Base-by-base conservation (phyloP, 2,797 vertebrate species). In the Trachurus trachurus region DNA sequence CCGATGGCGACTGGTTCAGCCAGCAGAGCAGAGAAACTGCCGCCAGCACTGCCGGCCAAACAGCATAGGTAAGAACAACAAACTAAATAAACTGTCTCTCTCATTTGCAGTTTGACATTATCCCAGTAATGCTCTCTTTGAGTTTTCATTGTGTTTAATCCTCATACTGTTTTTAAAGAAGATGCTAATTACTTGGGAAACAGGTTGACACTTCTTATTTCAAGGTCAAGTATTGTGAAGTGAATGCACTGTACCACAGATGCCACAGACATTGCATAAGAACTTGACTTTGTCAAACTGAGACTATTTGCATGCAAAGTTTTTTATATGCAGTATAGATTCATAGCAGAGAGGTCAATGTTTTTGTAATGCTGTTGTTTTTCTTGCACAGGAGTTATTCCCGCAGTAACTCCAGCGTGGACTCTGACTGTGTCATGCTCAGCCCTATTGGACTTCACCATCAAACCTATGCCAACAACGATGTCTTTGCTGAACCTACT, bases 41-140 rank as follows among this genome's bases (percentile, higher is more conserved):
- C 94, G 16, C 95, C 95, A 11, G 90, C 73, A 2, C 87, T 96
- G 82, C 95, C 95, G 42, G 80, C 87, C 70, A 96, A 95, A 91
- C 92, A 92, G 71, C 93, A 81, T 87, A 92, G 94, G 95, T 96
- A 91, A 89, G 89, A 75, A 26, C n/a, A 57, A 11, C 21, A 19
- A 21, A 47, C 31, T 9, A 37, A 57, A 19, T 7, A 26, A 17
- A 45, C 3, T 11, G 7, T 52, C 45, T 17, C 45, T 49, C n/a
- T 22, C 19, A 4, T 40, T 5, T 22, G 4, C 57, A 12, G 34
- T 45, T 34, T 16, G 2, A 11, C 21, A n/a, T 15, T 11, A 15
- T 26, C 49, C 9, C 37, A 26, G 0, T 10, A 37, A n/a, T 57
- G 9, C 45, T 45, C 6, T 31, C 9, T 4, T 4, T 42, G 6